These are phyloP conservation scores for Castor canadensis DNA, from an alignment of 2,113 vertebrate species.

Conservation along the genomic window DNA sequence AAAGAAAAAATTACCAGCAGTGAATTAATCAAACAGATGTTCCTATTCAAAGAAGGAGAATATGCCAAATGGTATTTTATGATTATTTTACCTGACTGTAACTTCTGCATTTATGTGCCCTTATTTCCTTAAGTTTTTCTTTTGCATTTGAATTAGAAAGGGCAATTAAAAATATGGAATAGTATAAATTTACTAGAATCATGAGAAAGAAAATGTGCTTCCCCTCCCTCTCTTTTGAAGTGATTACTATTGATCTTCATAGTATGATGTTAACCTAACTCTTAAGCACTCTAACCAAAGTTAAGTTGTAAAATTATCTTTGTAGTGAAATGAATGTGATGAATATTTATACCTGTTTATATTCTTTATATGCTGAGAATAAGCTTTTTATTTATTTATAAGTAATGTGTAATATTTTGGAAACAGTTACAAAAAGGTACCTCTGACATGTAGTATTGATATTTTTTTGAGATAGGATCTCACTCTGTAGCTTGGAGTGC, in stretches of 20 bases:
- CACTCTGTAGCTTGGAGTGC: too few relatives aligned
- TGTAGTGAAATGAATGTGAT: neutral
- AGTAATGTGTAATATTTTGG: neutral
- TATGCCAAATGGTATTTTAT: neutral
- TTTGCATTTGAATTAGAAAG: slow-evolving; percentile 7
- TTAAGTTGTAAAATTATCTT: slow-evolving; percentile 38
- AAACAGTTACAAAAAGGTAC: slow-evolving; percentile 9
- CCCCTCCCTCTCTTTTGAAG: neutral
- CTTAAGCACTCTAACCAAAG: neutral
- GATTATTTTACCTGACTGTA: neutral
- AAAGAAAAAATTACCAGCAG: neutral
- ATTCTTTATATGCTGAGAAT: neutral
- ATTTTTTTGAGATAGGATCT: neutral
- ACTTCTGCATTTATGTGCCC: neutral
- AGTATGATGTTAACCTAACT: neutral
- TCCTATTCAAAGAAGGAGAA: neutral
- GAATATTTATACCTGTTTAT: slow-evolving; percentile 22
- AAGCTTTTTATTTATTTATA: slow-evolving; percentile 6
- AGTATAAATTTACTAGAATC: neutral
- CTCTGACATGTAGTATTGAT: neutral
- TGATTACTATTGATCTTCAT: neutral
- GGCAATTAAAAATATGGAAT: neutral
- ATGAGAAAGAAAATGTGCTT: neutral
- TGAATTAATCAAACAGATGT: neutral
- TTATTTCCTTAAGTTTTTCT: neutral